A percentile compares a stretch with the other conserved stretches of the same genome.
Conservation (phyloP, 2,888 invertebrate species). For the Cremastobaeus sp. region DNA sequence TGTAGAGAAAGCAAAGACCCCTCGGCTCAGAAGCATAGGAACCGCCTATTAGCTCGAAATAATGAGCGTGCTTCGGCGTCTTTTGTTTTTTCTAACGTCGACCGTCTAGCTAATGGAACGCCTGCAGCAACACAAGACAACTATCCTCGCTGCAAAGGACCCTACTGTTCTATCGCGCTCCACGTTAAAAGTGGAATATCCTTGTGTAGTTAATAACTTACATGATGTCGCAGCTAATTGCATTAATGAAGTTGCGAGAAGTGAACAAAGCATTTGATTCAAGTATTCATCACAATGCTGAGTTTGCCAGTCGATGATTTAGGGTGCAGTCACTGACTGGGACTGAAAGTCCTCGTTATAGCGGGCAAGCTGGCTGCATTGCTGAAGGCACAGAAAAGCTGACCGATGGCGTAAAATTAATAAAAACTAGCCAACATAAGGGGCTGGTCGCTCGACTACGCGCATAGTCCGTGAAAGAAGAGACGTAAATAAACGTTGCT, state of each 20-base stretch:
- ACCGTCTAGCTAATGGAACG: constrained; percentile 71
- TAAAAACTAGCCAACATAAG: constrained; percentile 22
- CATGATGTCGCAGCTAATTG: constrained; percentile 50
- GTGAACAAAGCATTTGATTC: constrained; percentile 41
- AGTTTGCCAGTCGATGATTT: background rate
- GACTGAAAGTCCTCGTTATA: too few species aligned
- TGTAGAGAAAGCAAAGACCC: constrained; percentile 52
- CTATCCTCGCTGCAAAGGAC: constrained; percentile 56
- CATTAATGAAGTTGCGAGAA: constrained; percentile 46
- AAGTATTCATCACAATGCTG: constrained; percentile 15
- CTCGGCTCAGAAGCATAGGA: constrained; percentile 70
- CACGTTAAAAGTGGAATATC: constrained; percentile 61
- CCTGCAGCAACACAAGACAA: constrained; percentile 67
- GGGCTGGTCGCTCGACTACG: background rate
- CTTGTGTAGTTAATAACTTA: constrained; percentile 57
- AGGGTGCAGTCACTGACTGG: too few species aligned
- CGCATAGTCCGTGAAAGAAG: constrained; percentile 25
- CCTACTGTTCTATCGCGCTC: constrained; percentile 56
- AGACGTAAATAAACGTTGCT: constrained; percentile 47
- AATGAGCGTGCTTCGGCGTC: constrained; percentile 77
- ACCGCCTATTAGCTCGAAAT: constrained; percentile 79
- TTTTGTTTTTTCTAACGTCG: constrained; percentile 75
- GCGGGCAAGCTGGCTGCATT: too few species aligned
- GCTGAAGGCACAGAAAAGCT: background rate
- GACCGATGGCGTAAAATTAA: background rate